Conservation (phyloP, 2,113 vertebrate genomes). For the Engraulis encrasicolus region DNA sequence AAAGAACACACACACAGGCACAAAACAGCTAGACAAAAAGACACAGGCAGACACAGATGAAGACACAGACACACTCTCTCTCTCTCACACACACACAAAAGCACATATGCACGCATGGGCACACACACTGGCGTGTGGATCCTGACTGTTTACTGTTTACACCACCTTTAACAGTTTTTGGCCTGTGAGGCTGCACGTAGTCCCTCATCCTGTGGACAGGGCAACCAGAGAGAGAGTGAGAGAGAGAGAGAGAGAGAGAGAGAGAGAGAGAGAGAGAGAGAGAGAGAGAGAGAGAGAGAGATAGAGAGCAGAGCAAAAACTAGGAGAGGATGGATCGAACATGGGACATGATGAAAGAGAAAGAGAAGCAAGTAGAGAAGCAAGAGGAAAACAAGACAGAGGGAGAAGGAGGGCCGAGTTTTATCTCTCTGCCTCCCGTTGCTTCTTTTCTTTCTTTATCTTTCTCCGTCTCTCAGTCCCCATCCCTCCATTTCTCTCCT, state of each 20-base stretch:
- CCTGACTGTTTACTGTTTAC: constrained; percentile 27
- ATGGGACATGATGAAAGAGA: too few species aligned
- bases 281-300: neutral
- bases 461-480: neutral
- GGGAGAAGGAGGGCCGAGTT: neutral
- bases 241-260: neutral
- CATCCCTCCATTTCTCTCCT: neutral
- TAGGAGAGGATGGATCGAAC: too few species aligned
- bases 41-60: constrained; percentile 20
- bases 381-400: too few species aligned
- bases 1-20: too few species aligned
- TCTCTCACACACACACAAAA: neutral
- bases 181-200: constrained; percentile 45
- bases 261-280: neutral
- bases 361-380: too few species aligned
- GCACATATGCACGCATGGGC: neutral
- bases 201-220: constrained; percentile 46
- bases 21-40: too few species aligned
- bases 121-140: neutral
- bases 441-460: neutral
- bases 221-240: neutral
- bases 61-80: neutral
- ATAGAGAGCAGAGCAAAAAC: neutral
- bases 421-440: neutral
- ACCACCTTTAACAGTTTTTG: constrained; percentile 23